Base-by-base conservation (phyloP, 2,888 invertebrate species). In the Andrena chrysosceles region DNA sequence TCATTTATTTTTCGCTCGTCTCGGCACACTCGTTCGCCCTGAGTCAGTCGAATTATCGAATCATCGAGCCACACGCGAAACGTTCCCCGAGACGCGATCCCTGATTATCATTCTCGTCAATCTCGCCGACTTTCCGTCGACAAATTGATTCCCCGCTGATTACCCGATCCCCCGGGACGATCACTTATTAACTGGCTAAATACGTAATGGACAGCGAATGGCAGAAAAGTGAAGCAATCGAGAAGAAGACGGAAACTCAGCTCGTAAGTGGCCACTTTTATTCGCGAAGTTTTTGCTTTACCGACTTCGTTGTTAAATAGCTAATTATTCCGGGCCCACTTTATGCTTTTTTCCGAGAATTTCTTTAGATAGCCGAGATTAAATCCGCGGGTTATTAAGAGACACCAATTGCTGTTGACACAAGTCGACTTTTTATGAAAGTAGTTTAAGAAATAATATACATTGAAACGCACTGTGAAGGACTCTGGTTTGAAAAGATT, bases 111-210 rank as follows among this genome's bases (percentile, higher is more conserved):
- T 31, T 48, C 80, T 79, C 80, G 80, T 80, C 80, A 71, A 79
- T 80, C 80, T 80, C 42, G 33, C 63, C 23, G 79, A 66, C 60
- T 70, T 80, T 79, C 79, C 78, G 79, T n/a, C 79, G 79, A 79
- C 79, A 79, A 79, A 79, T 79, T 79, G 79, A 79, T 79, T 78
- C 78, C 77, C 78, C 56, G 79, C 69, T 78, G 79, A 79, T 79
- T 63, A 77, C 78, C 68, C 35, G 78, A 56, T 77, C 78, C 78
- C 78, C 78, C 63, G 78, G 68, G 68, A 79, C 78, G 78, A 77
- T 79, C 68, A 62, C 78, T 79, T 69, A 77, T 79, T 79, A 69
- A 62, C 54, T 3, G 63, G 68, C 68, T 79, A 77, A 79, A 77
- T 70, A 78, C 56, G 78, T 70, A 69, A 64, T 42, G 69, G 42